Base-by-base conservation (phyloP, 2,888 invertebrate species). In the Tuberolachnus salignus region DNA sequence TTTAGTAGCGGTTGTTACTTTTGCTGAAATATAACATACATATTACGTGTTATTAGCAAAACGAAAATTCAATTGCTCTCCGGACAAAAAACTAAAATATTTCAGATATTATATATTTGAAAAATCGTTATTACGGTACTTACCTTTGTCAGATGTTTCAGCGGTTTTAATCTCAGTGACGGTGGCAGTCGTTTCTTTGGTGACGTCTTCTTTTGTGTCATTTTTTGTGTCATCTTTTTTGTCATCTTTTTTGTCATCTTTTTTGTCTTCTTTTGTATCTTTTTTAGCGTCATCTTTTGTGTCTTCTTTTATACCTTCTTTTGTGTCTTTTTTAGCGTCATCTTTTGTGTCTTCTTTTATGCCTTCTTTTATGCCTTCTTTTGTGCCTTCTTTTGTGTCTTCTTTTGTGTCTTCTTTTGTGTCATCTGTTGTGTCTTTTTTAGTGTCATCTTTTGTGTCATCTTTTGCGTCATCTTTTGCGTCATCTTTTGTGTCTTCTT, bases 331-430 rank as follows among this genome's bases (percentile, higher is more conserved):
- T n/a, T n/a, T n/a, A n/a, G n/a, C n/a, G 9, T 53, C 34, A n/a
- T 66, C 64, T 49, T 67, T 67, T 11, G 13, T 59, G 11, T 67
- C 78, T 78, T 59, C 69, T 0, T 69, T 67, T 0, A 21, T 69
- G 49, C 51, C n/a, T n/a, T n/a, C n/a, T n/a, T n/a, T n/a, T n/a
- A n/a, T n/a, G n/a, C n/a, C n/a, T n/a, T n/a, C n/a, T n/a, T n/a
- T n/a, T n/a, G n/a, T n/a, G n/a, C n/a, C n/a, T n/a, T n/a, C n/a
- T n/a, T n/a, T n/a, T n/a, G n/a, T n/a, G n/a, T n/a, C 53, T 53
- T 10, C n/a, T 53, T 3, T 53, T 13, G 14, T 53, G 6, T 53
- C 6, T 53, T 16, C 53, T 10, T 16, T 44, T 44, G 44, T 8
- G 14, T 53, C 14, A 59, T 59, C 10, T 23, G 13, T 57, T 23